phyloP scores from a whole-genome alignment of 2,113 vertebrate species.

The Gavia stellata region DNA sequence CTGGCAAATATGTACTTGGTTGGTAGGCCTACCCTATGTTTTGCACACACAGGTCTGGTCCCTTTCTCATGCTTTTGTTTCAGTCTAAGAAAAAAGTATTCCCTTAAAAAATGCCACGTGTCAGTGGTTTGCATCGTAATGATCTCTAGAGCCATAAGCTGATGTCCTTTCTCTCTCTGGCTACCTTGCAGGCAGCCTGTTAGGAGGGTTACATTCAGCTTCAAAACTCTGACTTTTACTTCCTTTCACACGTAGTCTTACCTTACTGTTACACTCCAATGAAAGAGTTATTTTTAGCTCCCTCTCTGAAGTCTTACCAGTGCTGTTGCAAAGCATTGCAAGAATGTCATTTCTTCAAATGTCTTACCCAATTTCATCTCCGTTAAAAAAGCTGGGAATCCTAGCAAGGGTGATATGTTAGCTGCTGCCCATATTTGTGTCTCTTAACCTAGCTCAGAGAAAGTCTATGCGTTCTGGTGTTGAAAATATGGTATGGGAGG shows the following conservation, averaged over 20 bases:
- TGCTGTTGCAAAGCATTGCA: not conserved
- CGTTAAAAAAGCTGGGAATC: not conserved
- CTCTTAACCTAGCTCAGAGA: not conserved
- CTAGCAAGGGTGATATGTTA: not conserved
- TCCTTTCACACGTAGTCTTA: not conserved
- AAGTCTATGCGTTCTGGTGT: not conserved
- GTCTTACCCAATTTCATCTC: too few relatives aligned
- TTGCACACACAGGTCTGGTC: not conserved
- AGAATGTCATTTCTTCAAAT: too few relatives aligned
- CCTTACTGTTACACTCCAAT: not conserved
- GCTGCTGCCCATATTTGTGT: not conserved
- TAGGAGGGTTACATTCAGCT: not conserved
- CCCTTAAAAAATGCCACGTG: not conserved
- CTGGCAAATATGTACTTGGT: fast-evolving
- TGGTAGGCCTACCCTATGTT: not conserved
- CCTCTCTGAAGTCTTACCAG: not conserved
- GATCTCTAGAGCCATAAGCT: not conserved
- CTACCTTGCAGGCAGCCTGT: not conserved
- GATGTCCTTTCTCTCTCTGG: not conserved
- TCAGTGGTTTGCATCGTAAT: not conserved
- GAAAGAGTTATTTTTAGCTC: not conserved
- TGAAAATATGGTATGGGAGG: not conserved
- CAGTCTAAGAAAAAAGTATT: not conserved
- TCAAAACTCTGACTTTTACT: not conserved
- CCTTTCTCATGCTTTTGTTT: not conserved